phyloP scores from a whole-genome alignment of 1,140 invertebrate genomes.

The Acarapis woodi region DNA sequence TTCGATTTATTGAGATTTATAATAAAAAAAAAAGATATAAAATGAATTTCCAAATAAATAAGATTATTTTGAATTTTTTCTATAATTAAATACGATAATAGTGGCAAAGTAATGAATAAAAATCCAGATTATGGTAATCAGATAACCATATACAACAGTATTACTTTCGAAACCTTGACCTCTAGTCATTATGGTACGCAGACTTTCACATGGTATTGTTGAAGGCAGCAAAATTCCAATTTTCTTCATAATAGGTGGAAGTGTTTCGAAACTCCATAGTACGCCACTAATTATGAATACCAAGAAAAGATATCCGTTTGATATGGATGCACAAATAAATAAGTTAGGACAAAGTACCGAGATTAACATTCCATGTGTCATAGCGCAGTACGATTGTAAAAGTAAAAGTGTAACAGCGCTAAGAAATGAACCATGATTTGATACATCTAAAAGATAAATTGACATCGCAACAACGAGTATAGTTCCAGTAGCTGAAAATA shows the following conservation, averaged over 20 bases:
- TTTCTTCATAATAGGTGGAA: slow-evolving; percentile 48
- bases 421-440: background rate
- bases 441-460: background rate
- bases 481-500: background rate
- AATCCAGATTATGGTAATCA: slow-evolving; percentile 62
- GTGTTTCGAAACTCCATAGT: slow-evolving; percentile 66
- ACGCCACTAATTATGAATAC: slow-evolving; percentile 29
- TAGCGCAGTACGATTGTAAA: slow-evolving; percentile 49
- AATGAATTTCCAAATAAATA: too few species aligned
- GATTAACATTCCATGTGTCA: slow-evolving; percentile 74
- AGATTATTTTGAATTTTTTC: too few species aligned
- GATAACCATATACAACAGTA: slow-evolving; percentile 56
- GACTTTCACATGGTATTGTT: slow-evolving; percentile 58
- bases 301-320: background rate
- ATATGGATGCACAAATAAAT: background rate
- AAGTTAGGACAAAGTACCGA: slow-evolving; percentile 25
- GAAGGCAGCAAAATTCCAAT: slow-evolving; percentile 53
- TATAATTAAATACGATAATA: too few species aligned
- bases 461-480: background rate
- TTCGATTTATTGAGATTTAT: too few species aligned
- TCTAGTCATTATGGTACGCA: slow-evolving; percentile 54
- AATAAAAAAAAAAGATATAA: too few species aligned
- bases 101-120: too few species aligned
- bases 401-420: slow-evolving; percentile 16
- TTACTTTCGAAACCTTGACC: slow-evolving; percentile 51